Percentiles rank a stretch among this genome's conserved stretches.
These are phyloP conservation scores for Triplophysa dalaica DNA, from an alignment of 2,113 vertebrate species.

Conservation along the genomic window DNA sequence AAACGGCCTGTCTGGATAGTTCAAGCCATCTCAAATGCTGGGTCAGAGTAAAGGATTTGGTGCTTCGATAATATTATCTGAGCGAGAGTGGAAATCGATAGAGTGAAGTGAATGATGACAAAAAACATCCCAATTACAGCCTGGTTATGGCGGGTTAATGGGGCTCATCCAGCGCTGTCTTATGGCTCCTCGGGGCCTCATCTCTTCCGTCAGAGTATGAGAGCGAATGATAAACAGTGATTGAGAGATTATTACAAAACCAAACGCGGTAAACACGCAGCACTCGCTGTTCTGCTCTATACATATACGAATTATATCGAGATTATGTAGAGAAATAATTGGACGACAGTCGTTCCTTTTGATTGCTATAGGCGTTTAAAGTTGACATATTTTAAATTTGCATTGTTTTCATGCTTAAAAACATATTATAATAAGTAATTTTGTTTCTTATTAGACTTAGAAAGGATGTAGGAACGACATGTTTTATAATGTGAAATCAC, in stretches of 20 bases:
- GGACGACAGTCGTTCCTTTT: neutral
- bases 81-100: slow-evolving; percentile 87
- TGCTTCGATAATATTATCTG: slow-evolving; percentile 94
- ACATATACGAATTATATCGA: neutral
- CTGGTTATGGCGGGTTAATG: slow-evolving; percentile 77
- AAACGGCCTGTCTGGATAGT: slow-evolving; percentile 84
- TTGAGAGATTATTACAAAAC: slow-evolving; percentile 24
- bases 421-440: neutral
- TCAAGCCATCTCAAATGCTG: slow-evolving; percentile 88
- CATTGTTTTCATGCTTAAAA: neutral
- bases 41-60: slow-evolving; percentile 87
- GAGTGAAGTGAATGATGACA: slow-evolving; percentile 89
- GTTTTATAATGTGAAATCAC: neutral
- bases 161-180: slow-evolving; percentile 70
- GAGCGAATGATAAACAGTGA: slow-evolving; percentile 46
- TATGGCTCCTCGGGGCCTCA: slow-evolving; percentile 62
- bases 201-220: slow-evolving; percentile 54
- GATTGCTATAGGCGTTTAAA: neutral
- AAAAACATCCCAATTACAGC: slow-evolving; percentile 96
- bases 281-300: neutral
- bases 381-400: no score
- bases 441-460: no score
- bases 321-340: neutral
- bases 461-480: neutral
- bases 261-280: slow-evolving; percentile 8